These are phyloP conservation scores for Sitodiplosis mosellana DNA, from an alignment of 1,140 invertebrate genomes.

Conservation along the genomic window DNA sequence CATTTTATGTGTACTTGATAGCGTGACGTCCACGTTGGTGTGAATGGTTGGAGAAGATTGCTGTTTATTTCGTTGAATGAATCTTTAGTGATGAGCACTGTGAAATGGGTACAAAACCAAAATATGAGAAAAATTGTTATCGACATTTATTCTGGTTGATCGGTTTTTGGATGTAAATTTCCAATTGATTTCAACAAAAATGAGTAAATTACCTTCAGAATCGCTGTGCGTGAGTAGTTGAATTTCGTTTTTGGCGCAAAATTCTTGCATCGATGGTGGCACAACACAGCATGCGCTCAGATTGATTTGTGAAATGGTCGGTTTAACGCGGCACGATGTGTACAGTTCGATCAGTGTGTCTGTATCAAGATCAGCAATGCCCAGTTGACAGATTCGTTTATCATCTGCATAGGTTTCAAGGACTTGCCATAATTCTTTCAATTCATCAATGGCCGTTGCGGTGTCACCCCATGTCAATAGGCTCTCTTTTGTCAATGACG, in stretches of 20 bases:
- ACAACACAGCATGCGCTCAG: constrained; percentile 90
- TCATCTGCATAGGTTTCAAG: constrained; percentile 15
- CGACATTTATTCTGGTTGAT: background rate
- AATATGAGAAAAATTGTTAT: background rate
- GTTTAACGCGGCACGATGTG: constrained; percentile 64
- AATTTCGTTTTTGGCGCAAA: constrained; percentile 77
- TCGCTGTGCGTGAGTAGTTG: constrained; percentile 92
- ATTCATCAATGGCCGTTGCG: constrained; percentile 28
- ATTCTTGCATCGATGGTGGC: constrained; percentile 70
- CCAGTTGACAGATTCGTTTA: constrained; percentile 45
- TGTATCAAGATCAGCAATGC: constrained; percentile 78
- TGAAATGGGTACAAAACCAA: constrained; percentile 4
- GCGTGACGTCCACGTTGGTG: constrained; percentile 50
- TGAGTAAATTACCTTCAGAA: constrained; percentile 47
- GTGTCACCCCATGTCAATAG: constrained; percentile 21
- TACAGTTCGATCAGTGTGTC: constrained; percentile 56
- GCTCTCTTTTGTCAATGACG: background rate
- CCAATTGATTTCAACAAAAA: background rate
- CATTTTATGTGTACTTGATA: constrained; percentile 80
- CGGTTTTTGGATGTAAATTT: background rate
- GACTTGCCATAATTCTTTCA: constrained; percentile 33
- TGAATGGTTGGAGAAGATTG: constrained; percentile 12
- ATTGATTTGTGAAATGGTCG: constrained; percentile 88
- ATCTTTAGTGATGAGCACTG: constrained; percentile 10
- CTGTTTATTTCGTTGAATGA: constrained; percentile 21